Evolutionary conservation across 1,140 invertebrate genomes (phyloP).

Genomic region (Habropoda laboriosa): DNA sequence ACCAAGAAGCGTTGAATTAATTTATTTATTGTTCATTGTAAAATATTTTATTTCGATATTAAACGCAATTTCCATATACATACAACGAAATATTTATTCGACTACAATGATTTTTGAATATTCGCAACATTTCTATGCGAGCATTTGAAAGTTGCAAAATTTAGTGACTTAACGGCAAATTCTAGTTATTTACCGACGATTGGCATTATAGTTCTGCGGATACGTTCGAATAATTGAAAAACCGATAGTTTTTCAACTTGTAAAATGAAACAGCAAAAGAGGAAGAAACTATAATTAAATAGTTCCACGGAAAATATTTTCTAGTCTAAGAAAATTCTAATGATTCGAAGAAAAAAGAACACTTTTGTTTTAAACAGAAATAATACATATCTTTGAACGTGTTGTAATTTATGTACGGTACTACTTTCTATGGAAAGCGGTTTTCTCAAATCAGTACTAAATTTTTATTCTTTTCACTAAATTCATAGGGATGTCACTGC

Average conservation of each 20-base stretch:
- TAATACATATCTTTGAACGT: background rate
- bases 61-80: background rate
- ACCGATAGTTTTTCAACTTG: background rate
- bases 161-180: background rate
- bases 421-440: slow-evolving; percentile 2
- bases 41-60: background rate
- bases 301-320: no score
- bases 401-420: background rate
- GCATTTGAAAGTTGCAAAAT: background rate
- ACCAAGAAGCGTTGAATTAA: background rate
- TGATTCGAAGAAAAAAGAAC: no score
- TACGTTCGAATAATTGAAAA: background rate
- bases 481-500: no score
- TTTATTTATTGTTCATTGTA: no score
- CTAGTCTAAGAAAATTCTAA: no score
- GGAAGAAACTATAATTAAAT: no score
- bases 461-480: background rate
- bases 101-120: background rate
- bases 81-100: background rate
- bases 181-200: background rate
- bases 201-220: background rate
- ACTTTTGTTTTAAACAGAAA: background rate
- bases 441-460: background rate
- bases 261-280: no score
- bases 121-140: background rate